Conservation (phyloP, 2,888 invertebrate species). For the Cosmia trapezina region DNA sequence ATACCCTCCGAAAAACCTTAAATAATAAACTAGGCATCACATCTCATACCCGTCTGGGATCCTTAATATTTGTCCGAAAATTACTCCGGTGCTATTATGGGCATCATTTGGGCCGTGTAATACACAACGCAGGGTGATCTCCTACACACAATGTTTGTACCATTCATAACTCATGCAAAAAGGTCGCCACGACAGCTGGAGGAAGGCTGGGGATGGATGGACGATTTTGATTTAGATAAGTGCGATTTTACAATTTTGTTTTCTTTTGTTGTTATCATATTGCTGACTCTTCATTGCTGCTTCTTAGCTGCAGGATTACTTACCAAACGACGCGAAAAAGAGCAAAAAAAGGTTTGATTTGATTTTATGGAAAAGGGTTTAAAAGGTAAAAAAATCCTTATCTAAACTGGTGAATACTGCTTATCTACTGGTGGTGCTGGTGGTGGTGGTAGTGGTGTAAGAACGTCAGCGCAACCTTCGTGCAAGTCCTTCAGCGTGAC, state of each 20-base stretch:
- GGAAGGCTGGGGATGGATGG: conserved; percentile 11
- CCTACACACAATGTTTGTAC: conserved; percentile 51
- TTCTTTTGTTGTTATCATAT: background rate
- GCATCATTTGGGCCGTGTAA: conserved; percentile 55
- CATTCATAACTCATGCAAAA: conserved; percentile 66
- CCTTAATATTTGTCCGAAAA: conserved; percentile 46
- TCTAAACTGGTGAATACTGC: too few relatives aligned
- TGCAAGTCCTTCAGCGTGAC: too few relatives aligned
- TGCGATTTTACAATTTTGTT: conserved; percentile 9
- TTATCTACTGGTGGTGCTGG: too few relatives aligned
- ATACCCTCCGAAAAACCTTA: background rate
- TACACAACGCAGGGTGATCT: conserved; percentile 58
- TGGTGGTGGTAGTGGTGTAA: too few relatives aligned
- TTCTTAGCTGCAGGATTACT: background rate
- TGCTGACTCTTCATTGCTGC: background rate
- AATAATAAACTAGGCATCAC: conserved; percentile 11
- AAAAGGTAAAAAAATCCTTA: too few relatives aligned
- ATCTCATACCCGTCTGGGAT: conserved; percentile 3
- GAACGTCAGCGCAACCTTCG: too few relatives aligned
- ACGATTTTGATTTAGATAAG: background rate
- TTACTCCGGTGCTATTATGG: conserved; percentile 43
- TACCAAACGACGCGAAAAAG: background rate
- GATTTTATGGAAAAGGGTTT: background rate
- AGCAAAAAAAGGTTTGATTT: too few relatives aligned
- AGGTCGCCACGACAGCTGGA: conserved; percentile 56